A percentile compares a stretch with the other conserved stretches of the same genome.
Conservation (phyloP, 2,113 vertebrate species). For the Psilopogon haemacephalus region DNA sequence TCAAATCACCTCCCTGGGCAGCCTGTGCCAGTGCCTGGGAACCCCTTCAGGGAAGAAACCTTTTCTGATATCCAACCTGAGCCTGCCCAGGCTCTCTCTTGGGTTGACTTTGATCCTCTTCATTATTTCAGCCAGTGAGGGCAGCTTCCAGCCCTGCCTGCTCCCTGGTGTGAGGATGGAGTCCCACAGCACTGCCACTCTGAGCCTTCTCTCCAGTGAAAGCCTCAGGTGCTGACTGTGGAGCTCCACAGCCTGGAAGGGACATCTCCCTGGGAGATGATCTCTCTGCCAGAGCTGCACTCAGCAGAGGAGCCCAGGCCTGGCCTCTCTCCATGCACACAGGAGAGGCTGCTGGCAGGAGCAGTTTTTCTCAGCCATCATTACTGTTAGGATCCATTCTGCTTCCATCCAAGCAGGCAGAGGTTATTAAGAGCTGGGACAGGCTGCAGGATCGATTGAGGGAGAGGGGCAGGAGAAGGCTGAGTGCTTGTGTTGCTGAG, state of each 20-base stretch:
- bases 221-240: background rate
- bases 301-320: background rate
- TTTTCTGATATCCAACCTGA: no score
- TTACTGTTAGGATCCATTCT: background rate
- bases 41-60: no score
- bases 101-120: background rate
- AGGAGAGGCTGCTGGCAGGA: background rate
- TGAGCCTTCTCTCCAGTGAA: background rate
- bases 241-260: background rate
- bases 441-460: background rate
- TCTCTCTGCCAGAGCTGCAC: background rate
- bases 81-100: no score
- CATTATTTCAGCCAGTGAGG: rapidly evolving
- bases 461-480: background rate
- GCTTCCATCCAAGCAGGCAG: background rate
- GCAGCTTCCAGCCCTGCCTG: rapidly evolving
- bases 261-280: background rate
- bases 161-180: background rate
- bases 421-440: background rate
- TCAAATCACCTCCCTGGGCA: no score
- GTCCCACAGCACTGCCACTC: background rate
- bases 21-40: no score
- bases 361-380: background rate
- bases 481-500: background rate
- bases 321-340: background rate